Evolutionary conservation across 2,113 vertebrate species (phyloP).

Genomic region (Narcine bancroftii): DNA sequence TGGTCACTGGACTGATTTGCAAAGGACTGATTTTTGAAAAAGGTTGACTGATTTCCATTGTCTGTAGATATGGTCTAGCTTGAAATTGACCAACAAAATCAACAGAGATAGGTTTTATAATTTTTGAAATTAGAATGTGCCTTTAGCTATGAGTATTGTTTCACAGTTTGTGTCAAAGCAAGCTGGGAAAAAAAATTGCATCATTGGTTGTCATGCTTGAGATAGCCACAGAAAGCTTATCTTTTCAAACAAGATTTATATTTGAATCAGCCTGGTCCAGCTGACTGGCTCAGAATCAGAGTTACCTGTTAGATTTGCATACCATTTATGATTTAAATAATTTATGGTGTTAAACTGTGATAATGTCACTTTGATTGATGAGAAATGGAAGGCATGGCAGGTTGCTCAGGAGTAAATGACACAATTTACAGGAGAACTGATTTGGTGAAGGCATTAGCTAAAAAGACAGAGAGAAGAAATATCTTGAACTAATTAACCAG

Average conservation of each 20-base stretch:
- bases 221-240: conserved; percentile 39
- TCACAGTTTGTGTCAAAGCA: conserved; percentile 31
- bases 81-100: background rate
- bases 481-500: conserved; percentile 42
- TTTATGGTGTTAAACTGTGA: conserved; percentile 48
- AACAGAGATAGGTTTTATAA: background rate
- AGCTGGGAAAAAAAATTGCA: conserved; percentile 21
- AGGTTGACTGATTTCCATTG: conserved; percentile 10
- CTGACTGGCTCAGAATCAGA: conserved; percentile 40
- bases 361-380: conserved; percentile 51
- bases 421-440: conserved; percentile 40
- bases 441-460: conserved; percentile 44
- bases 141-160: conserved; percentile 35
- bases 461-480: conserved; percentile 43
- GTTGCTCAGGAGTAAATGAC: conserved; percentile 41
- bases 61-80: background rate
- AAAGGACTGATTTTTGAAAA: background rate
- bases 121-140: conserved; percentile 18
- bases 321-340: conserved; percentile 47
- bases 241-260: conserved; percentile 40
- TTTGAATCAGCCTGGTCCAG: conserved; percentile 39
- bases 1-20: background rate
- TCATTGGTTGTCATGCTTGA: conserved; percentile 38
- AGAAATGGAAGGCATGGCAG: conserved; percentile 42
- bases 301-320: conserved; percentile 49